phyloP scores from a whole-genome alignment of 2,113 vertebrate genomes.

The Gallinago undulata region DNA sequence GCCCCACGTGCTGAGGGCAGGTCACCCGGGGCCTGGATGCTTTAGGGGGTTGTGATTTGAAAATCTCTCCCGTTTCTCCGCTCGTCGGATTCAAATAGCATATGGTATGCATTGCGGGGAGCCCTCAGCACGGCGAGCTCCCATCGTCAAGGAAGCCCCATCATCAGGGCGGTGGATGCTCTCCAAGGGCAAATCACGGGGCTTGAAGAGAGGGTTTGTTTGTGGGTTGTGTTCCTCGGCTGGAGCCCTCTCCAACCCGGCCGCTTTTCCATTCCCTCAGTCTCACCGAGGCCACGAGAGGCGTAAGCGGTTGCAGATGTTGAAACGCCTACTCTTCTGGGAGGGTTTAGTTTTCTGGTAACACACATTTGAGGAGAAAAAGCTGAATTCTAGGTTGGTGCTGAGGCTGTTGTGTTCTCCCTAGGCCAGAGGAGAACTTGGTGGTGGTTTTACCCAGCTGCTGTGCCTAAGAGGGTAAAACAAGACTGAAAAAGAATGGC shows the following conservation, averaged over 20 bases:
- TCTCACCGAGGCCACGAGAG: neutral
- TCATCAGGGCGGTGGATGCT: neutral
- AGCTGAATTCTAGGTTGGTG: neutral
- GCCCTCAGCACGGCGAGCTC: neutral
- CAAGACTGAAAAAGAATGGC: neutral
- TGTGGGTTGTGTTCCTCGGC: neutral
- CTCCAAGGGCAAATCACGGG: neutral
- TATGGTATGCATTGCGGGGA: neutral
- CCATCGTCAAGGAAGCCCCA: neutral
- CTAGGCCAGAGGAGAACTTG: neutral
- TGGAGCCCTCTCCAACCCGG: neutral
- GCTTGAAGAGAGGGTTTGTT: neutral
- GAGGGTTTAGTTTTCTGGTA: neutral
- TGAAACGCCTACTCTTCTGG: neutral
- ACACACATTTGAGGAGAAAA: neutral
- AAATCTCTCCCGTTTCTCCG: accelerated
- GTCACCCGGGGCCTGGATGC: accelerated
- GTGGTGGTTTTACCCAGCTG: neutral
- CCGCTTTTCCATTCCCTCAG: neutral
- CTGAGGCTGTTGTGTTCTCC: neutral
- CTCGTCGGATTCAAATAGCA: neutral
- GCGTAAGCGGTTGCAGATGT: constrained; percentile 14
- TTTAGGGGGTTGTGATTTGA: accelerated
- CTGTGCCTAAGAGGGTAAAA: neutral
- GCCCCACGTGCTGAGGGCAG: accelerated